Evolutionary conservation across 2,888 invertebrate species (phyloP).

Genomic region (Sipha maydis): DNA sequence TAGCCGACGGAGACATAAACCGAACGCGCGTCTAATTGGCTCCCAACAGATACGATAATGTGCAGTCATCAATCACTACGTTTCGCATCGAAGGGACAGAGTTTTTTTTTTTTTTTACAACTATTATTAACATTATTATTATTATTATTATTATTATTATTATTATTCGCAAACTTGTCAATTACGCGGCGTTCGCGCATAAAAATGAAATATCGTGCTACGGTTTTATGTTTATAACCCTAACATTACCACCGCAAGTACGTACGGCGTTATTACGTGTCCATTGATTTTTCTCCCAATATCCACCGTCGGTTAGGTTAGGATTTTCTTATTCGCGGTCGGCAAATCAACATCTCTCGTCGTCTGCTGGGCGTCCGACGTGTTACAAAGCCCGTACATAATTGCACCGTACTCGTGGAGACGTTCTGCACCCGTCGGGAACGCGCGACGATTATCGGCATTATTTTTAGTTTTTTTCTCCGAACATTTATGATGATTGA

Average conservation of each 20-base stretch:
- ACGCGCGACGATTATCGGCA: not conserved
- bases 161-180: slow-evolving; percentile 12
- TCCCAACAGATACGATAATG: slow-evolving; percentile 14
- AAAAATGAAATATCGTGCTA: not conserved
- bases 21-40: slow-evolving; percentile 43
- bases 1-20: not conserved
- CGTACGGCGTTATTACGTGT: not conserved
- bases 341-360: no score
- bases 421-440: no score
- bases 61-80: slow-evolving; percentile 29
- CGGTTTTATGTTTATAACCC: not conserved
- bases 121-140: slow-evolving; percentile 24
- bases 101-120: slow-evolving; percentile 11
- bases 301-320: no score
- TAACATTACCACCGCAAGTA: not conserved
- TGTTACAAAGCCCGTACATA: no score
- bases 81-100: slow-evolving; percentile 30
- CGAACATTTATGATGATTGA: not conserved
- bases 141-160: slow-evolving; percentile 33
- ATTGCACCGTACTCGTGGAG: no score
- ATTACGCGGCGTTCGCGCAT: slow-evolving; percentile 4
- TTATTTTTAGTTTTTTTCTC: not conserved
- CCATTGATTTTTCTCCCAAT: not conserved
- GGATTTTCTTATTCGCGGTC: no score
- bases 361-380: no score